Evolutionary conservation across 2,113 vertebrate genomes (phyloP).

Genomic region (Hucho hucho): DNA sequence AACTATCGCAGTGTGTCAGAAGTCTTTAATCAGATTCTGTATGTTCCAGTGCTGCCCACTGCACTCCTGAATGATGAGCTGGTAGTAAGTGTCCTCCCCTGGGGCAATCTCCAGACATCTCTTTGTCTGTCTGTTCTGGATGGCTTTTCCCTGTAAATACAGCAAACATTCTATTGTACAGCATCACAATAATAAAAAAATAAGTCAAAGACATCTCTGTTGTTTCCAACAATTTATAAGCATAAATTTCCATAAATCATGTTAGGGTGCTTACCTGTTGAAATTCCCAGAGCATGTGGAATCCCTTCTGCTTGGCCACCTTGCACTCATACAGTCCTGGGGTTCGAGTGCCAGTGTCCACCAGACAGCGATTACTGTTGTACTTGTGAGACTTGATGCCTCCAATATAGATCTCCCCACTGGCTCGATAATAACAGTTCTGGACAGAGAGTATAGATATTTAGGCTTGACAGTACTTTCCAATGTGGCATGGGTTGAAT

Average conservation of each 20-base stretch:
- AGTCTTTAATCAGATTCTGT: conserved; percentile 46
- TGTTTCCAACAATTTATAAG: too few relatives aligned
- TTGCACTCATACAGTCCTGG: conserved; percentile 56
- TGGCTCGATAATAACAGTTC: conserved; percentile 48
- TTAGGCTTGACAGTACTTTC: not conserved
- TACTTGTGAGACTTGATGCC: conserved; percentile 45
- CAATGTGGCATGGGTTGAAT: too few relatives aligned
- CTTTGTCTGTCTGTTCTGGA: conserved; percentile 67
- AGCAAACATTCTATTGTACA: conserved; percentile 8
- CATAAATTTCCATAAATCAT: too few relatives aligned
- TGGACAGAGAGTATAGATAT: conserved; percentile 14
- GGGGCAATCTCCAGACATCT: conserved; percentile 62
- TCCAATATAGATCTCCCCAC: conserved; percentile 51
- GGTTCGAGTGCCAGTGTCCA: conserved; percentile 53
- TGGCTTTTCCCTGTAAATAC: conserved; percentile 48
- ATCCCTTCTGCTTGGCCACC: conserved; percentile 23
- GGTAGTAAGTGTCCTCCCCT: conserved; percentile 16
- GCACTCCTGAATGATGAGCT: conserved; percentile 60
- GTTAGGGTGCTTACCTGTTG: conserved; percentile 58
- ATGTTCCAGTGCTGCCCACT: conserved; percentile 69
- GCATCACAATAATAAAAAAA: not conserved
- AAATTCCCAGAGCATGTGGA: conserved; percentile 69
- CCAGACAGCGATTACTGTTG: conserved; percentile 52
- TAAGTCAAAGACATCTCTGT: not conserved
- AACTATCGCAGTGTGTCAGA: conserved; percentile 10